phyloP scores from a whole-genome alignment of 2,113 vertebrate species.

The Rissa tridactyla region DNA sequence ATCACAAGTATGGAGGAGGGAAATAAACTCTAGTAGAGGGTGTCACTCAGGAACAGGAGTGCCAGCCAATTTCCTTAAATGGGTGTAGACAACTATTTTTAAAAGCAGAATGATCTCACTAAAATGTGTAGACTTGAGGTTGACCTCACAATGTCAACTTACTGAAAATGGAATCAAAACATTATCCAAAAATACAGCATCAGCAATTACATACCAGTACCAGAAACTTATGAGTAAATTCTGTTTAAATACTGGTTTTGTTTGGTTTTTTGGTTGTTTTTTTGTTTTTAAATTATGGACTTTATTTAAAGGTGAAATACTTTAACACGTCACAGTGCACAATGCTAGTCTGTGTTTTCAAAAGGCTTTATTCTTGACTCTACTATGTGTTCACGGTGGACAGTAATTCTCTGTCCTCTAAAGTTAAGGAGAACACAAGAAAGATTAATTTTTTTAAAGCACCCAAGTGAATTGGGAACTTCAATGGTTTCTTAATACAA shows the following conservation, averaged over 20 bases:
- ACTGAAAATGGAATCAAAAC: not conserved
- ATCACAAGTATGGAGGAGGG: not conserved
- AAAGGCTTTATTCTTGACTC: not conserved
- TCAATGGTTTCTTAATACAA: not conserved
- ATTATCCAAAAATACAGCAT: not conserved
- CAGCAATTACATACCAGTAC: not conserved
- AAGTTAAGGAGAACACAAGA: not conserved
- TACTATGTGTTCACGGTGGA: not conserved
- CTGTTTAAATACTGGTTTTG: not conserved
- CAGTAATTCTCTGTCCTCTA: not conserved
- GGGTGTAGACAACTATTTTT: not conserved
- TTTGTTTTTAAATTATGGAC: not conserved
- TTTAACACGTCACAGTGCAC: not conserved
- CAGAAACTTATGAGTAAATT: not conserved
- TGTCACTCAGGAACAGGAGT: not conserved
- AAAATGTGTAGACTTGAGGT: fast-evolving
- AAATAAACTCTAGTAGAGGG: not conserved
- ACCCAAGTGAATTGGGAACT: not conserved
- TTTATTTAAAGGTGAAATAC: not conserved
- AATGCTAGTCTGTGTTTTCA: not conserved
- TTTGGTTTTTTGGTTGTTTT: too few species aligned
- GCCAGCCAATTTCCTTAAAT: not conserved
- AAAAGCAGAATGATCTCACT: not conserved
- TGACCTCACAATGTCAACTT: not conserved
- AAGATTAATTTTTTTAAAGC: not conserved